Base-by-base conservation (phyloP, 2,797 vertebrate species). In the Scolopax bukidnonensis region DNA sequence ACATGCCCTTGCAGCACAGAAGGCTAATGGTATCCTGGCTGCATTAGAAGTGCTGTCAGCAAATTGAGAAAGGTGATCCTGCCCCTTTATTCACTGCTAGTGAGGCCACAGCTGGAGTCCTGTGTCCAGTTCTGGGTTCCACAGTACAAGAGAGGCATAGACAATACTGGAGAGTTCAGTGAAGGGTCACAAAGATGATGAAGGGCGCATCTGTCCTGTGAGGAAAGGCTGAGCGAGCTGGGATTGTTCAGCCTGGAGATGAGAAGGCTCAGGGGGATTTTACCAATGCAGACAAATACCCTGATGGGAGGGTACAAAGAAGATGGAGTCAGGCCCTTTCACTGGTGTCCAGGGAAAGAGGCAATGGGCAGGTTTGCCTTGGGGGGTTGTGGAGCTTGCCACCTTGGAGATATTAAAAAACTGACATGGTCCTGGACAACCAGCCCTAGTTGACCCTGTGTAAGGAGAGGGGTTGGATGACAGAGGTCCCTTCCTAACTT, bases 31-130 rank as follows among this genome's bases (percentile, higher is more conserved):
- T 59, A 41, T 69, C 54, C 36, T 63, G 41, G 38, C 32, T 75
- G 28, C 11, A 30, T 18, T 18, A 69, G 24, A n/a, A 61, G 9
- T 4, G 18, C 11, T 48, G 19, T 1, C 24, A 79, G 12, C 32
- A 84, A 9, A 8, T 5, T 3, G 1, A 68, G 32, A 4, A 17
- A 14, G 1, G 3, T 19, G n/a, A 51, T 57, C 24, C 5, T 61
- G 60, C 3, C 32, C 33, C 32, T 68, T 48, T 76, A 16, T 56
- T 88, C 16, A 10, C 16, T 16, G 9, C 16, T 33, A 16, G 9
- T 16, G 59, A 51, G 63, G n/a, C 28, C 45, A 38, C 11, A 83
- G 16, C 24, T 57, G 27, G 24, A 83, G 40, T 53, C 45, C 14
- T 41, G 23, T n/a, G 41, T 74, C 27, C 48, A n/a, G 32, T 56